These are phyloP conservation scores for Pseudochirops cupreus DNA, from an alignment of 2,797 vertebrate species.

Conservation along the genomic window DNA sequence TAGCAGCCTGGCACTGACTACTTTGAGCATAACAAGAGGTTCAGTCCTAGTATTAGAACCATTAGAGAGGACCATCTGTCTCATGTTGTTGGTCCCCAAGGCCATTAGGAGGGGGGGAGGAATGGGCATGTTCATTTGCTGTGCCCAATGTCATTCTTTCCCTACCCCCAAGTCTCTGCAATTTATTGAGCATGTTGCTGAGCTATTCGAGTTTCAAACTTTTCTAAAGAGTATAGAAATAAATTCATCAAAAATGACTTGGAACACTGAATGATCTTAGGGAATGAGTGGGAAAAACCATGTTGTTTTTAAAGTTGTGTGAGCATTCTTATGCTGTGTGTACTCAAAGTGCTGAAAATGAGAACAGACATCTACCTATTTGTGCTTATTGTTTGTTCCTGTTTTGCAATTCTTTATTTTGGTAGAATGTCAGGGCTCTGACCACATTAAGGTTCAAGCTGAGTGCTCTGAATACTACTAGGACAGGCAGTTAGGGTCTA, in stretches of 20 bases:
- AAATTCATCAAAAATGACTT: background rate
- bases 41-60: constrained; percentile 40
- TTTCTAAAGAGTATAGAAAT: background rate
- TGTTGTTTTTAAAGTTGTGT: background rate
- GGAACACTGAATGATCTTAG: background rate
- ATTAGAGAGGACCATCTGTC: constrained; percentile 65
- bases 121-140: constrained; percentile 34
- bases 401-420: background rate
- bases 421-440: background rate
- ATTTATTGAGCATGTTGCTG: background rate
- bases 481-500: background rate
- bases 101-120: constrained; percentile 56
- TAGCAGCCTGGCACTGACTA: constrained; percentile 54
- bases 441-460: background rate
- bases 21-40: background rate
- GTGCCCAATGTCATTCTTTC: background rate
- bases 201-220: background rate
- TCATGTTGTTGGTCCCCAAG: constrained; percentile 27
- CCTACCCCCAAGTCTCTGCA: background rate
- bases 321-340: background rate
- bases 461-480: background rate
- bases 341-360: background rate
- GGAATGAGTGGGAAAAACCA: background rate
- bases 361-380: background rate
- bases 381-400: background rate